Percentiles rank a stretch among this genome's conserved stretches.
Evolutionary conservation across 1,140 invertebrate genomes (phyloP).

Genomic region (Potamilus streckersoni): DNA sequence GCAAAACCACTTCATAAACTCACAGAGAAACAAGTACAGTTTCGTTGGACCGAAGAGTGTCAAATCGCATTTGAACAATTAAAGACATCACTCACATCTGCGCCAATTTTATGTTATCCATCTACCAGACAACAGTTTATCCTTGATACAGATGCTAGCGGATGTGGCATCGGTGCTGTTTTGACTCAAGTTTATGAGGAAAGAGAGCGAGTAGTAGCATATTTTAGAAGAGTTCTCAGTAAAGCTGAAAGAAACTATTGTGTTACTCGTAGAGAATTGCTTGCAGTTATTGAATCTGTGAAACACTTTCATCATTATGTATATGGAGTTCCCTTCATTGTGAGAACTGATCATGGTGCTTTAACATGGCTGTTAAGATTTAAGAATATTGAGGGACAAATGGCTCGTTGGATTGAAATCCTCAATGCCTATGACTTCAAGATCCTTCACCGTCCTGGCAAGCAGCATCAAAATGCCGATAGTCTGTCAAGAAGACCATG

Average conservation of each 20-base stretch:
- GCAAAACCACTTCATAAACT: constrained; percentile 28
- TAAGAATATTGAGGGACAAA: constrained; percentile 29
- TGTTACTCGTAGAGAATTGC: constrained; percentile 40
- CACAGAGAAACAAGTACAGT: constrained; percentile 14
- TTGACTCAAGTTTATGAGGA: constrained; percentile 39
- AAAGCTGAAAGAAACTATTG: constrained; percentile 63
- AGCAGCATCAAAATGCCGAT: constrained; percentile 14
- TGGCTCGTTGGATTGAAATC: constrained; percentile 26
- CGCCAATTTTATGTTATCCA: no score
- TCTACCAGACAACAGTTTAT: no score
- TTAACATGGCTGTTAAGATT: constrained; percentile 31
- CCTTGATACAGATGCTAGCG: no score
- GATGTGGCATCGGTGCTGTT: no score
- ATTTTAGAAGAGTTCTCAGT: constrained; percentile 20
- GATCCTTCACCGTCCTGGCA: constrained; percentile 15
- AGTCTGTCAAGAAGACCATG: no score
- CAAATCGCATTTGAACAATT: constrained; percentile 30
- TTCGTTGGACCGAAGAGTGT: constrained; percentile 29
- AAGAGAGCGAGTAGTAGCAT: constrained; percentile 38
- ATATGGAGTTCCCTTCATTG: no score
- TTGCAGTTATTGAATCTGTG: constrained; percentile 22
- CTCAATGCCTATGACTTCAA: constrained; percentile 14
- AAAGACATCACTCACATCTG: constrained; percentile 12
- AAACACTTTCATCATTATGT: no score
- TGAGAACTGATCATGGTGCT: constrained; percentile 26